Evolutionary conservation across 2,797 vertebrate genomes (phyloP), one percentile per base, ranked within the genome.

Genomic region (Alosa sapidissima): DNA sequence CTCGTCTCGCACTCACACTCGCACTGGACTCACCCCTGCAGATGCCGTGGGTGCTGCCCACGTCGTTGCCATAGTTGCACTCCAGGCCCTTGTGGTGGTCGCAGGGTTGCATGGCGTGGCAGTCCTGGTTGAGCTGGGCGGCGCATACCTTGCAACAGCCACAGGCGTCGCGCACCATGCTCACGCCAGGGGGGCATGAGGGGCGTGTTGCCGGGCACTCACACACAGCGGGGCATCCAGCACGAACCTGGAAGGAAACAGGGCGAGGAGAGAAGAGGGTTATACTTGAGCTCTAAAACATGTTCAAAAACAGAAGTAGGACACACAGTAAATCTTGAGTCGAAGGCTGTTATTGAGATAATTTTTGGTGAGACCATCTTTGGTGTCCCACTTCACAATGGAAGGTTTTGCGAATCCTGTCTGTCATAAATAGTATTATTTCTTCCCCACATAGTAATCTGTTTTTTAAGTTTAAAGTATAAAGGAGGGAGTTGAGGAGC

Each of bases 61-160:
- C 94, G 2, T 96, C 94, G 0, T 96, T 96, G 87, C 96, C 96
- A 1, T 95, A 96, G 92, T 96, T 96, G 89, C 96, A 97, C 91
- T 96, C 94, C 85, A 97, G 93, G 51, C 96, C 96, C 87, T 94
- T 96, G 81, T 96, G 95, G 89, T 96, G 94, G 89, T 96, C 96
- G 2, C 96, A 97, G 16, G 95, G 96, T 1, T 86, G 91, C 2
- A 87, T 89, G 24, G 91, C 90, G 4, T 93, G 89, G 82, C 96
- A 97, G 84, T 96, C 95, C 85, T 96, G 94, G 84, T 96, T 96
- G 65, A 97, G 95, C 89, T 96, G 96, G 54, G 92, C 93, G 0
- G 96, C 95, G 0, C 96, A 96, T 87, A 96, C 95, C 81, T 95
- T 94, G 81, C 96, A 96, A 89, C 95, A 96, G 62, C 95, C 92